Conservation (phyloP, 2,113 vertebrate species). For the Circaetus cinerascens region DNA sequence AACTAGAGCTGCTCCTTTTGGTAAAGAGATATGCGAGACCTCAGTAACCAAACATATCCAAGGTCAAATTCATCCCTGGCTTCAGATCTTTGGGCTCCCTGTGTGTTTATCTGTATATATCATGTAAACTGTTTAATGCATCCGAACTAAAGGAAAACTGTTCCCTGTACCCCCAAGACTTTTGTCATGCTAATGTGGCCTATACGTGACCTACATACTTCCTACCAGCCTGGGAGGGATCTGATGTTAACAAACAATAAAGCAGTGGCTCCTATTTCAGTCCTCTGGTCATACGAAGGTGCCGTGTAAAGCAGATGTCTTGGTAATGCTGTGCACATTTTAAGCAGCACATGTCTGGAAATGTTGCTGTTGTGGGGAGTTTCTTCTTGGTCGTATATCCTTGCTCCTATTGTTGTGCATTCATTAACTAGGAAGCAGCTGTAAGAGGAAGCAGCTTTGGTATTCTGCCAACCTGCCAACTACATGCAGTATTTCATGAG, state of each 20-base stretch:
- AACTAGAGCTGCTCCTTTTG: slow-evolving; percentile 5
- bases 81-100: not conserved
- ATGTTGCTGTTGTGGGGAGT: not conserved
- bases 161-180: not conserved
- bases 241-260: slow-evolving; percentile 20
- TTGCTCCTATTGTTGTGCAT: not conserved
- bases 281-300: not conserved
- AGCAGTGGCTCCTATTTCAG: slow-evolving; percentile 4
- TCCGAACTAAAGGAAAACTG: not conserved
- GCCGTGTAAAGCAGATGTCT: not conserved
- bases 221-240: not conserved
- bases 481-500: not conserved
- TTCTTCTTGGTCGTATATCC: not conserved
- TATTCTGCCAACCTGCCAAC: not conserved
- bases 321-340: not conserved
- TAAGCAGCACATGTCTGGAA: not conserved
- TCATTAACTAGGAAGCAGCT: slow-evolving; percentile 55
- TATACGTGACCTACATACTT: not conserved
- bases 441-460: slow-evolving; percentile 45
- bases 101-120: not conserved
- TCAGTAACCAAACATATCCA: not conserved
- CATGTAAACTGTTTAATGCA: not conserved
- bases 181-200: slow-evolving; percentile 22
- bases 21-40: not conserved
- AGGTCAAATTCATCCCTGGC: slow-evolving; percentile 14